Base-by-base conservation (phyloP, 2,797 vertebrate genomes). In the Trichosurus vulpecula region DNA sequence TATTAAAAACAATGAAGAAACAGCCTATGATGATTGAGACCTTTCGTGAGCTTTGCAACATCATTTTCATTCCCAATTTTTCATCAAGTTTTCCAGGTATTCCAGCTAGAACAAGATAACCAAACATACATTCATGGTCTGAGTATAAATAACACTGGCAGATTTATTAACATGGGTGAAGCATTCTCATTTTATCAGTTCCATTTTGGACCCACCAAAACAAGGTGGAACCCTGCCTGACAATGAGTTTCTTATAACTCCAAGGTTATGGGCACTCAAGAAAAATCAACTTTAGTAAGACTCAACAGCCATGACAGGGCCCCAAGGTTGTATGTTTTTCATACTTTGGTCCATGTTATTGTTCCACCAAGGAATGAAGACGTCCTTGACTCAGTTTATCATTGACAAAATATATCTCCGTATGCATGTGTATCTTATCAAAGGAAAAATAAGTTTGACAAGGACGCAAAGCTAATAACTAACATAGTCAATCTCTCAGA, bases 391-490 rank as follows among this genome's bases (percentile, higher is more conserved):
- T 94, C 92, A 95, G 89, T 95, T 96, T 94, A 96, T 97, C 93
- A 93, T 87, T 94, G 93, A 95, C 89, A 96, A 52, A 94, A 98
- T 94, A 81, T 22, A 58, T 91, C 52, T 95, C 54, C 95, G 89
- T 96, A 58, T 93, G 31, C 94, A 93, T 29, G n/a, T 94, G 91
- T 95, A 54, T 96, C 92, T 95, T 93, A 91, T 96, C 94, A 96
- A 92, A 96, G 92, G n/a, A 81, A 81, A 81, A 81, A 81, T 47
- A 81, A 47, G 66, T 81, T 92, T 92, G 94, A 97, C 92, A 94
- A 97, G 96, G 97, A 93, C 96, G 95, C 94, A 95, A 91, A 90
- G 91, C 93, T 95, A 96, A 94, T 95, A 81, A 95, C 58, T 96
- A 90, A 51, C 30, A 90, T 9, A 94, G 57, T 90, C 89, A 96